Percentiles rank a stretch among this genome's conserved stretches.
Conservation (phyloP, 1,140 invertebrate species). For the Atopsyche davidsoni region DNA sequence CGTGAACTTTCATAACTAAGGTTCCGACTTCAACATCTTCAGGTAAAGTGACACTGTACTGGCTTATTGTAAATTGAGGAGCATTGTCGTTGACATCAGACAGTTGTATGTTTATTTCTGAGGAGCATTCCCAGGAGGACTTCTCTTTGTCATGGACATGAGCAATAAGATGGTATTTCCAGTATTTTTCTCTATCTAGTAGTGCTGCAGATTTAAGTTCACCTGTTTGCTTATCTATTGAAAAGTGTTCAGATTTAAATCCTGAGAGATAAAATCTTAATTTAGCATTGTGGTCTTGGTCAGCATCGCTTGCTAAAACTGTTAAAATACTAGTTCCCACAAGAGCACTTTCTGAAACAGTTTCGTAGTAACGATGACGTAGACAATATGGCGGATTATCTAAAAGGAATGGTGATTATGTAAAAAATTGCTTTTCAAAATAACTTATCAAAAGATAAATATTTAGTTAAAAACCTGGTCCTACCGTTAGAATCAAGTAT, state of each 20-base stretch:
- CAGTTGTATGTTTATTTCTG: constrained; percentile 63
- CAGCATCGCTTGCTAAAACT: constrained; percentile 68
- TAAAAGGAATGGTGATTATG: constrained; percentile 13
- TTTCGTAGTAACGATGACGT: constrained; percentile 61
- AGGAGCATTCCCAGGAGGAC: constrained; percentile 67
- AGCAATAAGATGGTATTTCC: constrained; percentile 60
- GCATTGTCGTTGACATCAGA: constrained; percentile 78
- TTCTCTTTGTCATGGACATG: constrained; percentile 73
- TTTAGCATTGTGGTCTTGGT: constrained; percentile 66
- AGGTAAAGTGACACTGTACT: constrained; percentile 68
- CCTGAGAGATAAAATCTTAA: constrained; percentile 70
- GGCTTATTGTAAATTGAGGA: constrained; percentile 65
- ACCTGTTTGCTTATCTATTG: constrained; percentile 64
- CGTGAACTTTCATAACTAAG: constrained; percentile 69
- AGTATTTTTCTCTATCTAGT: constrained; percentile 66
- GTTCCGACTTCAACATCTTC: constrained; percentile 75
- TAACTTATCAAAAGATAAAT: neutral
- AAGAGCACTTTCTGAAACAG: constrained; percentile 62
- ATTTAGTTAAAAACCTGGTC: neutral
- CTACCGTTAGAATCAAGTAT: constrained; percentile 72
- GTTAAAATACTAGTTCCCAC: constrained; percentile 64
- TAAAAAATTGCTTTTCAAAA: neutral
- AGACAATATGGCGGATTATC: constrained; percentile 70
- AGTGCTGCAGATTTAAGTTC: constrained; percentile 58
- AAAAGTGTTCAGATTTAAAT: constrained; percentile 65